phyloP scores from a whole-genome alignment of 1,140 invertebrate genomes.

The Planococcus citri region DNA sequence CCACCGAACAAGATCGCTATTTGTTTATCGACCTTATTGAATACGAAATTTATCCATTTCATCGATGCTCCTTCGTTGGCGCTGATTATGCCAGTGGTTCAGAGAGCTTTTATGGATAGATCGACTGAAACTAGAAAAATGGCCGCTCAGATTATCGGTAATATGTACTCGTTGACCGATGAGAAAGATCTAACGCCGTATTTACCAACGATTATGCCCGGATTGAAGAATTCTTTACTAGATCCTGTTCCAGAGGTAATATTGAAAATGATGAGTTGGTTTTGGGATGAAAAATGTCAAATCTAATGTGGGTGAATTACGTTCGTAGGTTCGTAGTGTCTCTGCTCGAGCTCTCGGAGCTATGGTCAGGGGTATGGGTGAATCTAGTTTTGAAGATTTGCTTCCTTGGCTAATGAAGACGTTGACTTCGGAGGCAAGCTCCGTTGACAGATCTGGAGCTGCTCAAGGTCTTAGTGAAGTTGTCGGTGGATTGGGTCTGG shows the following conservation, averaged over 20 bases:
- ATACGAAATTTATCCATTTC: constrained; percentile 98
- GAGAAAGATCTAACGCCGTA: constrained; percentile 97
- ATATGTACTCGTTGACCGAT: constrained; percentile 98
- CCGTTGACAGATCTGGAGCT: constrained; percentile 92
- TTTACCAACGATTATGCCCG: constrained; percentile 90
- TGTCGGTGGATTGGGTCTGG: constrained; percentile 86
- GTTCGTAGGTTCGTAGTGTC: constrained; percentile 49
- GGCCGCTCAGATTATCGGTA: constrained; percentile 98
- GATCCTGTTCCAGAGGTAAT: constrained; percentile 92
- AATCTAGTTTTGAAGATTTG: constrained; percentile 85
- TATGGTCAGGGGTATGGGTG: constrained; percentile 94
- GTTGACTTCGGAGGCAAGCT: constrained; percentile 86
- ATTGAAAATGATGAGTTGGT: constrained; percentile 18
- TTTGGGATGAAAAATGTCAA: neutral
- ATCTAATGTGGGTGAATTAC: neutral
- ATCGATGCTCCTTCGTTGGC: constrained; percentile 97
- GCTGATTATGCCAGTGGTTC: constrained; percentile 97
- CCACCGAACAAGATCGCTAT: constrained; percentile 88
- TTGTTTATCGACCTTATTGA: constrained; percentile 81
- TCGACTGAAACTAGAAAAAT: constrained; percentile 96
- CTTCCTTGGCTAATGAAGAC: constrained; percentile 98
- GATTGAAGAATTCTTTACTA: constrained; percentile 86
- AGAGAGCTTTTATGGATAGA: constrained; percentile 90
- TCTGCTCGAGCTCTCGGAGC: constrained; percentile 89
- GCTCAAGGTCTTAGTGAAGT: constrained; percentile 95